phyloP scores from a whole-genome alignment of 1,140 invertebrate species.

The Trachelipus rathkii region DNA sequence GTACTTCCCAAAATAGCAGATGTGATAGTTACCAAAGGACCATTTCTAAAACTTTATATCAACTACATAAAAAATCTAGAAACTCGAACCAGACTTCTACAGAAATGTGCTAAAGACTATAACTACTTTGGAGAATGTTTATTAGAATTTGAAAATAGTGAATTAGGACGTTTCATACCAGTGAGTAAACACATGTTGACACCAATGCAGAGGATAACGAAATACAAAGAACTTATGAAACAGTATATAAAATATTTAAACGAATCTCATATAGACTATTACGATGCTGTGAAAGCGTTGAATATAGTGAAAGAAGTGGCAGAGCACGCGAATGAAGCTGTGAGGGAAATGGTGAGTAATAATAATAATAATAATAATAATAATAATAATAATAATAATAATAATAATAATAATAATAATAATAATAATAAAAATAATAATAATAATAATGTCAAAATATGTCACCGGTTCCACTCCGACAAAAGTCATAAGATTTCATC shows the following conservation, averaged over 20 bases:
- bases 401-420: too few relatives aligned
- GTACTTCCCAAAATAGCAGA: slow-evolving; percentile 62
- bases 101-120: slow-evolving; percentile 61
- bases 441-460: too few relatives aligned
- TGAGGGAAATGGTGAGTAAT: background rate
- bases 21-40: slow-evolving; percentile 69
- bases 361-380: too few relatives aligned
- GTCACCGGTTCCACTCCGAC: too few relatives aligned
- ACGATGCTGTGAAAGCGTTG: slow-evolving; percentile 63
- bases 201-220: slow-evolving; percentile 68
- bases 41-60: slow-evolving; percentile 70
- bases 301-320: slow-evolving; percentile 68
- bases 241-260: slow-evolving; percentile 62
- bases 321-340: slow-evolving; percentile 68
- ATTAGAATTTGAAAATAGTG: slow-evolving; percentile 63
- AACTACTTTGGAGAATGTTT: slow-evolving; percentile 60
- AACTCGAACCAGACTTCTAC: slow-evolving; percentile 59
- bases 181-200: slow-evolving; percentile 71
- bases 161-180: slow-evolving; percentile 61
- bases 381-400: too few relatives aligned
- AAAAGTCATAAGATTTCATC: too few relatives aligned
- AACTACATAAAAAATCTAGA: slow-evolving; percentile 69
- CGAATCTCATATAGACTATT: slow-evolving; percentile 59
- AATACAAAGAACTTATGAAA: slow-evolving; percentile 65
- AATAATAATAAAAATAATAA: too few relatives aligned